These are phyloP conservation scores for Ephialtes manifestator DNA, from an alignment of 2,888 invertebrate species.

Conservation along the genomic window DNA sequence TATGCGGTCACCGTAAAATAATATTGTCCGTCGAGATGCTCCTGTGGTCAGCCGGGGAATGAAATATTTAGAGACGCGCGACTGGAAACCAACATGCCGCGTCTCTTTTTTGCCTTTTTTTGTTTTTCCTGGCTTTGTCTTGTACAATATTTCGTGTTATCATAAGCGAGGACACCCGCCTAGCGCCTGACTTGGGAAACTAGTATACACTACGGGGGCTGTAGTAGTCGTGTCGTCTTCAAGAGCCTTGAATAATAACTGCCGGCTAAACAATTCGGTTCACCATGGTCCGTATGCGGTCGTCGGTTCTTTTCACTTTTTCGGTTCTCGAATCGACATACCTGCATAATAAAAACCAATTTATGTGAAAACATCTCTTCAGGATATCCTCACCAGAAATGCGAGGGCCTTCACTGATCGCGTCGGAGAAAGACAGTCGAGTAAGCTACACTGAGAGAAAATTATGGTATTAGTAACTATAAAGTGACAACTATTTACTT, in stretches of 20 bases:
- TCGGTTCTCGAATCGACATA: neutral
- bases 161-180: neutral
- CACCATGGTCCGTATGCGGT: neutral
- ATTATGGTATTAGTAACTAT: no score
- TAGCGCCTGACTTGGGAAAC: neutral
- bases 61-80: constrained; percentile 1
- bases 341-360: neutral
- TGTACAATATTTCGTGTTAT: constrained; percentile 3
- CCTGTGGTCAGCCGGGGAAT: neutral
- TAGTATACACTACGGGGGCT: neutral
- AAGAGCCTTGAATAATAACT: constrained; percentile 1
- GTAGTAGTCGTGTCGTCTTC: neutral
- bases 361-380: neutral
- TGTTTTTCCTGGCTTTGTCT: constrained; percentile 7
- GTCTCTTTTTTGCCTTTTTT: neutral
- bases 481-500: no score
- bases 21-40: constrained; percentile 5
- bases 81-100: neutral
- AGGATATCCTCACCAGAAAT: no score
- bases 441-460: no score
- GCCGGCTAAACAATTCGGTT: neutral
- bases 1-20: constrained; percentile 22
- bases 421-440: no score
- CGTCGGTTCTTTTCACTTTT: neutral
- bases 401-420: no score